Conservation (phyloP, 2,888 invertebrate genomes). For the Autographa gamma region DNA sequence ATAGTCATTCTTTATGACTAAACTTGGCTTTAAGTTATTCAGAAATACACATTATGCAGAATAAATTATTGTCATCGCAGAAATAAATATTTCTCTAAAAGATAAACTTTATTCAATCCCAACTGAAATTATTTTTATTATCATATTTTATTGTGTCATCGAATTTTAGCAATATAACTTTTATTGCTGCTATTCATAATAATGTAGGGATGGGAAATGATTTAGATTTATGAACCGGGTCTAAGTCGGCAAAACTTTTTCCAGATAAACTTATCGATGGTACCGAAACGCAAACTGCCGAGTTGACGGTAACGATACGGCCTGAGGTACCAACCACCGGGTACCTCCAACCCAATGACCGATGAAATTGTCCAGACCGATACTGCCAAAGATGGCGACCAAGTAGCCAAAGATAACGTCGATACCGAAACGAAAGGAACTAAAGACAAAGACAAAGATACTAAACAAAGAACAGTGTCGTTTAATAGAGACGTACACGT, state of each 20-base stretch:
- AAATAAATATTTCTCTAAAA: not conserved
- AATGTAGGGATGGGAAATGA: conserved; percentile 12
- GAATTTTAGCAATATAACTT: not conserved
- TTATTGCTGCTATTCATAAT: not conserved
- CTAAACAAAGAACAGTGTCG: conserved; percentile 92
- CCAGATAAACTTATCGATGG: conserved; percentile 84
- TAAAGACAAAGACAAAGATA: conserved; percentile 77
- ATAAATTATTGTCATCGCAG: not conserved
- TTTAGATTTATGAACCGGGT: conserved; percentile 18
- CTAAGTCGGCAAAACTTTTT: conserved; percentile 64
- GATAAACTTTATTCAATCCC: not conserved
- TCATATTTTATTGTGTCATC: not conserved
- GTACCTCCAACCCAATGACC: conserved; percentile 85
- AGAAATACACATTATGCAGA: not conserved
- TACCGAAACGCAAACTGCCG: conserved; percentile 74
- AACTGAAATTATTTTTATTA: too few relatives aligned
- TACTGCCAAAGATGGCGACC: conserved; percentile 81
- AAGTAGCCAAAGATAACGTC: conserved; percentile 74
- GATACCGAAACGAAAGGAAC: conserved; percentile 82
- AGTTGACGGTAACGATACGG: conserved; percentile 69
- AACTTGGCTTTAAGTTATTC: not conserved
- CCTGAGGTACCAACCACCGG: conserved; percentile 76
- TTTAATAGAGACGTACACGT: conserved; percentile 97
- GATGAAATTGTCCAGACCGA: conserved; percentile 83
- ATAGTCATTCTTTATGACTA: not conserved